Evolutionary conservation across 2,888 invertebrate species (phyloP), one percentile per base, ranked within the genome.

Genomic region (Phanerotoma sp.): DNA sequence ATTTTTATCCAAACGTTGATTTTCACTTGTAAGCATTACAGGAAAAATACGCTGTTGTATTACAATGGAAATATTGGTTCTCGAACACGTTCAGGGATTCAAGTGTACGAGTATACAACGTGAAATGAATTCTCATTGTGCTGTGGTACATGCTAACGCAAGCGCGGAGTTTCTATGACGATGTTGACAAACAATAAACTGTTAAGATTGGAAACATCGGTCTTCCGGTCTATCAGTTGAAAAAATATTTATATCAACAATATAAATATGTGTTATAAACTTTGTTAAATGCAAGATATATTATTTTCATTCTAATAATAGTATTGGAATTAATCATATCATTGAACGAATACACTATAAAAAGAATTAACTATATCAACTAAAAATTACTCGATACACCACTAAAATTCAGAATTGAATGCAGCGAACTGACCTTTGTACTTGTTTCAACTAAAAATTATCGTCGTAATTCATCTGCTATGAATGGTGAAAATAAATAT

Each of bases 111-210:
- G 37, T n/a, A 42, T 25, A 35, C 48, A 47, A 42, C 42, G 53
- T 46, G 48, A 46, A 54, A 54, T 54, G 53, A 54, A 54, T 54
- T 54, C 53, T 28, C 25, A 54, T 54, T 54, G 53, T 54, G 41
- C 33, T 11, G 30, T 30, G 30, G 18, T 15, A 28, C 20, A 32
- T 41, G 16, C 21, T 47, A 53, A 42, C 50, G 53, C 55, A 52
- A 22, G 51, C 54, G 55, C 30, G 52, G 16, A 58, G 71, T 72
- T 66, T 53, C 66, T 67, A 72, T 71, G 65, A 64, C 59, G 58
- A 72, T 49, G 44, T 54, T 64, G 54, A 56, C 66, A 62, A 66
- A 67, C 69, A 68, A 62, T 68, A 62, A 51, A 42, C 44, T 50
- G 37, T 25, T 20, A 54, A 51, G 41, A 41, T 41, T 41, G 41